These are phyloP conservation scores for Watsonalla cultraria DNA, from an alignment of 2,888 invertebrate species.

Conservation along the genomic window DNA sequence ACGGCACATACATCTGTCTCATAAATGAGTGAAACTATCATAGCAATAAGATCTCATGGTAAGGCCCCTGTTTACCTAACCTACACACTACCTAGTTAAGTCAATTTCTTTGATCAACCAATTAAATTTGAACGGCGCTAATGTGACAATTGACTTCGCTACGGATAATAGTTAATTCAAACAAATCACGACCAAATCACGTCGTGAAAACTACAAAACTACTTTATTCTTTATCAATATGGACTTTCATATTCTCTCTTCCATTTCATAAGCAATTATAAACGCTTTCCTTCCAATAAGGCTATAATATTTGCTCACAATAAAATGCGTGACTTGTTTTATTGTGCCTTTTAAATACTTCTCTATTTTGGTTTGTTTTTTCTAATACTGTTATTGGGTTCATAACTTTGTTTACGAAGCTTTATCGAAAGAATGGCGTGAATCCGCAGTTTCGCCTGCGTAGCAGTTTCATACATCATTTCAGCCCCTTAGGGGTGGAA, in stretches of 20 bases:
- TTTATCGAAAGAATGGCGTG: no score
- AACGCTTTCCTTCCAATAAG: constrained; percentile 58
- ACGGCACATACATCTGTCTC: no score
- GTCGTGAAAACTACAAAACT: constrained; percentile 20
- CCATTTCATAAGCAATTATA: constrained; percentile 56
- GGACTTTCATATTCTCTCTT: constrained; percentile 52
- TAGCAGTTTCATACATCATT: no score
- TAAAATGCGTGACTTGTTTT: constrained; percentile 44
- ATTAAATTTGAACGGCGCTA: background rate
- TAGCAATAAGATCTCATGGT: no score
- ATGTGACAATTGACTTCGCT: background rate
- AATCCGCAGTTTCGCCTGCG: no score
- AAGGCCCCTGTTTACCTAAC: no score
- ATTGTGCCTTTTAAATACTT: constrained; percentile 1
- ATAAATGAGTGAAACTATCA: no score
- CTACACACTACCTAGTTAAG: no score
- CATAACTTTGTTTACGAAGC: no score
- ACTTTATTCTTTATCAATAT: constrained; percentile 14
- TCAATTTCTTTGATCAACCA: background rate
- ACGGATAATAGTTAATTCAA: constrained; percentile 9
- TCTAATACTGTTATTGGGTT: background rate
- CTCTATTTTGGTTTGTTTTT: background rate
- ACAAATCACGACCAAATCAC: constrained; percentile 23
- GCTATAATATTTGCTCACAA: constrained; percentile 47
- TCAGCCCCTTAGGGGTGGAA: no score